phyloP scores from a whole-genome alignment of 2,113 vertebrate species.

The Elephas maximus region DNA sequence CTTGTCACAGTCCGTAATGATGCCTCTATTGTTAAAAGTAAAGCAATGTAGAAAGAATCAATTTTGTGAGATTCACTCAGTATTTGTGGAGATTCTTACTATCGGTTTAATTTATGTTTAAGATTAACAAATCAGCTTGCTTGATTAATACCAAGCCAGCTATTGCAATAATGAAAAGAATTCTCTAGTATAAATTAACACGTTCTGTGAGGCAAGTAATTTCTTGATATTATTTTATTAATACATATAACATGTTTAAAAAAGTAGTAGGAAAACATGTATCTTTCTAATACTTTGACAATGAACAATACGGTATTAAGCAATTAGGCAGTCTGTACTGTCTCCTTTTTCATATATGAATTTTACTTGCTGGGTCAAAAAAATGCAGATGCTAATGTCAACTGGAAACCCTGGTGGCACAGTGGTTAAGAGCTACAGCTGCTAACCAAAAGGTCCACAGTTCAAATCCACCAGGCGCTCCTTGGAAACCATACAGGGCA shows the following conservation, averaged over 20 bases:
- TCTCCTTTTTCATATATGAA: constrained; percentile 2
- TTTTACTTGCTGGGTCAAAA: constrained; percentile 2
- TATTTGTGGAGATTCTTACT: background rate
- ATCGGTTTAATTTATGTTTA: constrained; percentile 22
- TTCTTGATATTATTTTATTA: background rate
- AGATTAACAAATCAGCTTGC: background rate
- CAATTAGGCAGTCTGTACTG: background rate
- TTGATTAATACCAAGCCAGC: background rate
- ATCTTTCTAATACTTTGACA: background rate
- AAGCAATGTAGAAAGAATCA: background rate
- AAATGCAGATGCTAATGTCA: background rate
- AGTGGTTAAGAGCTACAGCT: too few relatives aligned
- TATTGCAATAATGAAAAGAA: background rate
- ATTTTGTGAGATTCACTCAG: background rate
- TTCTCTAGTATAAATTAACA: background rate
- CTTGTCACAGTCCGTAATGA: background rate
- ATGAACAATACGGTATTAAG: background rate
- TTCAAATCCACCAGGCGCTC: too few relatives aligned
- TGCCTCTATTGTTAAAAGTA: background rate
- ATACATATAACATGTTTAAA: background rate
- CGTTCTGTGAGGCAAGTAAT: constrained; percentile 33
- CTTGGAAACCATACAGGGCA: too few relatives aligned
- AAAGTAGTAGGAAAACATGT: background rate
- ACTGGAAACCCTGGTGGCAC: too few relatives aligned
- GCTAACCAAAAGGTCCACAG: too few relatives aligned